Evolutionary conservation across 2,797 vertebrate genomes (phyloP).

Genomic region (Anomalospiza imberbis): DNA sequence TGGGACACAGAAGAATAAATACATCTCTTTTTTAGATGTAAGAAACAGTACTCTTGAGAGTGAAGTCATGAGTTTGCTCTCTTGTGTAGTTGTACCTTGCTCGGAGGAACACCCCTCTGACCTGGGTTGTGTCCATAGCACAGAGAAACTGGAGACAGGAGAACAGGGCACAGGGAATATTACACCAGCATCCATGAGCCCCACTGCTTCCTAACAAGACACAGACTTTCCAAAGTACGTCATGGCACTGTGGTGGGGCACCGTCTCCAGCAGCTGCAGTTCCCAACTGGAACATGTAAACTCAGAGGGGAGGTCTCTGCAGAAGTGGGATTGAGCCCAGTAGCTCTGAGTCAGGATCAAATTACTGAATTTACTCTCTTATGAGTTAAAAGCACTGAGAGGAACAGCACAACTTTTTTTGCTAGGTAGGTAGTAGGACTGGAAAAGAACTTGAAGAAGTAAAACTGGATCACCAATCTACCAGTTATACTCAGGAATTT

Average conservation of each 20-base stretch:
- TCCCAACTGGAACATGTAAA: background rate
- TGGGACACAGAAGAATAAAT: background rate
- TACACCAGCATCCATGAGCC: background rate
- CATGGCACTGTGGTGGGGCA: fast-evolving
- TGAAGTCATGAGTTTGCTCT: background rate
- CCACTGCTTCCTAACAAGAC: background rate
- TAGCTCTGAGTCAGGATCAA: background rate
- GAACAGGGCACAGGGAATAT: background rate
- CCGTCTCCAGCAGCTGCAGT: background rate
- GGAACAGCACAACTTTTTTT: background rate
- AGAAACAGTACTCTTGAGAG: background rate
- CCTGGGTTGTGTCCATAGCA: background rate
- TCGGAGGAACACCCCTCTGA: background rate
- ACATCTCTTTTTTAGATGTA: background rate
- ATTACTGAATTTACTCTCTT: background rate
- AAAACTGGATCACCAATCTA: background rate
- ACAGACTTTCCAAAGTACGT: background rate
- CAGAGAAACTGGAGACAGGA: background rate
- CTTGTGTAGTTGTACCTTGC: background rate
- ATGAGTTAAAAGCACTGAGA: background rate
- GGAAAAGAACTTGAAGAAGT: background rate
- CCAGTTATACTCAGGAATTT: slow-evolving; percentile 22
- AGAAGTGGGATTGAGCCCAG: background rate
- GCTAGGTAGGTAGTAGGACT: background rate
- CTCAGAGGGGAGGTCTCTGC: slow-evolving; percentile 9